Evolutionary conservation across 1,140 invertebrate genomes (phyloP).

Genomic region (Magallana angulata): DNA sequence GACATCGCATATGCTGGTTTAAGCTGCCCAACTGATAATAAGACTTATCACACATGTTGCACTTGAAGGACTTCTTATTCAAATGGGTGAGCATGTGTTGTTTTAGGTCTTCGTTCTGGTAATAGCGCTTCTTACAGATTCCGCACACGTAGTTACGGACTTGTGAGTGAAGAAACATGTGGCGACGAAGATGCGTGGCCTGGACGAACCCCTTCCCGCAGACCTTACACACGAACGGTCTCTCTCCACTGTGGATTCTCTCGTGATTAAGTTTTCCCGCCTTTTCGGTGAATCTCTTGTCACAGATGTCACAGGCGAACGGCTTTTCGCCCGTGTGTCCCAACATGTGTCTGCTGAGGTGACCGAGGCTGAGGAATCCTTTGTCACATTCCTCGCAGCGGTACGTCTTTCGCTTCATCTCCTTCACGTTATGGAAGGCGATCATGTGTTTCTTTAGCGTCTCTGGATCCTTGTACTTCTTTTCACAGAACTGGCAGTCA

Average conservation of each 20-base stretch:
- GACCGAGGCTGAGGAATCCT: not conserved
- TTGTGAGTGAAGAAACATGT: slow-evolving; percentile 42
- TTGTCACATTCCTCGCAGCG: slow-evolving; percentile 11
- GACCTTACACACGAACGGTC: slow-evolving; percentile 93
- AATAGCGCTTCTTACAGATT: slow-evolving; percentile 83
- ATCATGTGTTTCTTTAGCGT: slow-evolving; percentile 44
- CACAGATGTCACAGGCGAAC: slow-evolving; percentile 78
- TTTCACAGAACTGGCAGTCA: slow-evolving; percentile 47
- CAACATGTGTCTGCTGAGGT: slow-evolving; percentile 27
- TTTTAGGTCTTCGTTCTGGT: slow-evolving; percentile 83
- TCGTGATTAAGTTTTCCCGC: slow-evolving; percentile 42
- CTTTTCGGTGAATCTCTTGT: slow-evolving; percentile 54
- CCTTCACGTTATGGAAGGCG: not conserved
- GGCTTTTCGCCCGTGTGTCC: slow-evolving; percentile 56
- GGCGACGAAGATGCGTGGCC: slow-evolving; percentile 38
- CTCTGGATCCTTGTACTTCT: slow-evolving; percentile 48
- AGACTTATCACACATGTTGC: slow-evolving; percentile 95
- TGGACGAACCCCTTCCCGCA: slow-evolving; percentile 91
- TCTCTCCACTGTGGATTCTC: slow-evolving; percentile 77
- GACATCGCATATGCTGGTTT: slow-evolving; percentile 95
- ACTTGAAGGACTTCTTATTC: slow-evolving; percentile 97
- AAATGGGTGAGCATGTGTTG: slow-evolving; percentile 91
- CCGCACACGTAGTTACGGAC: slow-evolving; percentile 67
- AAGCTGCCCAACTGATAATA: slow-evolving; percentile 98
- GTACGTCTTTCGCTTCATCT: slow-evolving; percentile 20